Conservation (phyloP, 2,797 vertebrate genomes). For the Prionace glauca region DNA sequence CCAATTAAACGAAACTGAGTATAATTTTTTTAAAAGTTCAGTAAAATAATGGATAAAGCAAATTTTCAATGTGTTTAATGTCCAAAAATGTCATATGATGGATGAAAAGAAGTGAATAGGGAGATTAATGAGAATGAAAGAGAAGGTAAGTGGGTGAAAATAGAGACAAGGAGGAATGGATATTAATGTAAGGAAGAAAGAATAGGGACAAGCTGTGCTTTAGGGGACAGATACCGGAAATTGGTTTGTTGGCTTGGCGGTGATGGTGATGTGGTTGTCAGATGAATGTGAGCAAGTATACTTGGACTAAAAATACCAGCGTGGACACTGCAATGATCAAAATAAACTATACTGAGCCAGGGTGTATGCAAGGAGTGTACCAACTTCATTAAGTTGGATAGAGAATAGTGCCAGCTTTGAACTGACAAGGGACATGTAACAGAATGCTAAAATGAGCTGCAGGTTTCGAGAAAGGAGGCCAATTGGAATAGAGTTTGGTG, state of each 20-base stretch:
- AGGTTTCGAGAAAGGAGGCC: no score
- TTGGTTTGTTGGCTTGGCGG: not conserved
- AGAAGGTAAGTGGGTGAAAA: not conserved
- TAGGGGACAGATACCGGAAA: not conserved
- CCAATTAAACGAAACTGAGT: not conserved
- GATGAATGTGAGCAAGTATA: not conserved
- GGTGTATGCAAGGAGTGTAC: not conserved
- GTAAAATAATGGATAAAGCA: not conserved
- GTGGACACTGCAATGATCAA: not conserved
- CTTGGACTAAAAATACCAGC: not conserved
- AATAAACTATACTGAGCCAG: not conserved
- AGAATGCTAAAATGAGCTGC: no score
- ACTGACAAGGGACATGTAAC: no score
- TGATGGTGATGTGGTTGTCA: not conserved
- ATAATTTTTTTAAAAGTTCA: not conserved
- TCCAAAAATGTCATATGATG: not conserved
- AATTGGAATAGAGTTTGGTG: no score
- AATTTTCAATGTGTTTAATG: not conserved
- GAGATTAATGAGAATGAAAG: not conserved
- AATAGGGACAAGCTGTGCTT: not conserved
- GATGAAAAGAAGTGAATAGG: not conserved
- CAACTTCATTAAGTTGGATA: not conserved
- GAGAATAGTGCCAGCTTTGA: no score
- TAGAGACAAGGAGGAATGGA: not conserved
- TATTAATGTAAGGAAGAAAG: not conserved